Evolutionary conservation across 2,797 vertebrate genomes (phyloP).

Genomic region (Periparus ater): DNA sequence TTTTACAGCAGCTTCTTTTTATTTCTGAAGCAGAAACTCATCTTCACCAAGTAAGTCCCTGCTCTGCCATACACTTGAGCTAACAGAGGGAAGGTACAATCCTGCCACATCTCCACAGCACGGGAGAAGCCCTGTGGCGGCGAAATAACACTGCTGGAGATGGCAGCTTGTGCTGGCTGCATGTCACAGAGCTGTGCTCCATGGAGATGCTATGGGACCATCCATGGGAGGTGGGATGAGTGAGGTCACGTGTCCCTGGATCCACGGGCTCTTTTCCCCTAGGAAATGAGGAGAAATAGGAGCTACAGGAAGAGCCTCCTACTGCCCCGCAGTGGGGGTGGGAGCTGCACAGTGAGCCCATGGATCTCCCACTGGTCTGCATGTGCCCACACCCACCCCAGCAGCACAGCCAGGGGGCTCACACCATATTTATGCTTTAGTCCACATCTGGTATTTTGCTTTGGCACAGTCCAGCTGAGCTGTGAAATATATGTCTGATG

Average conservation of each 20-base stretch:
- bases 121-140: accelerated
- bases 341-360: not conserved
- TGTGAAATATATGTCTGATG: not conserved
- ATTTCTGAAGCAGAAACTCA: not conserved
- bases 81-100: not conserved
- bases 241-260: slow-evolving; percentile 34
- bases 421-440: not conserved
- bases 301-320: not conserved
- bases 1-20: not conserved
- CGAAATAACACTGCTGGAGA: not conserved
- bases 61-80: not conserved
- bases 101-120: not conserved
- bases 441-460: not conserved
- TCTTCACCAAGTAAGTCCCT: not conserved
- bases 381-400: not conserved
- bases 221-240: slow-evolving; percentile 1
- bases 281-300: slow-evolving; percentile 47
- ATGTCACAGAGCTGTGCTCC: slow-evolving; percentile 30
- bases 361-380: not conserved
- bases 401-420: not conserved
- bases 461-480: not conserved
- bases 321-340: accelerated
- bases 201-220: slow-evolving; percentile 23
- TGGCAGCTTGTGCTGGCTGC: slow-evolving; percentile 17
- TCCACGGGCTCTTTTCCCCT: slow-evolving; percentile 43